phyloP scores from a whole-genome alignment of 2,113 vertebrate genomes.

The Channa argus region DNA sequence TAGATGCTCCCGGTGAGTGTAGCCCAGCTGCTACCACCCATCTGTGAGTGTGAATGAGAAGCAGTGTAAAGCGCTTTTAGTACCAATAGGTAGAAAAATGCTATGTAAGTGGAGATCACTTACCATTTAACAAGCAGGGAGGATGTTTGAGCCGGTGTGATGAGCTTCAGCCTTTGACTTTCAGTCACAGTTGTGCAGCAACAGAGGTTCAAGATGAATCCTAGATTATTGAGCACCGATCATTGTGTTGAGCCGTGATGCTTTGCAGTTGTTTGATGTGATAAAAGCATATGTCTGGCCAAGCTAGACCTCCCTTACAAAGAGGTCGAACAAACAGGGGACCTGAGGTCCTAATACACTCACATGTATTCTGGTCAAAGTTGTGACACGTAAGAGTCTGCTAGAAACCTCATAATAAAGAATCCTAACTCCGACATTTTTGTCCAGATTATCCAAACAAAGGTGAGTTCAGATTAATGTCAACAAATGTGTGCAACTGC shows the following conservation, averaged over 20 bases:
- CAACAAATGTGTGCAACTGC: no score
- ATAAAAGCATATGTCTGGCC: constrained; percentile 26
- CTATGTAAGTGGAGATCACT: no score
- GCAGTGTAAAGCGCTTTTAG: no score
- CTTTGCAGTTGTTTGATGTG: constrained; percentile 35
- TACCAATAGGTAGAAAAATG: no score
- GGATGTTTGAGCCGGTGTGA: constrained; percentile 17
- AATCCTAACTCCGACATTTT: not conserved
- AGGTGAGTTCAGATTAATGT: not conserved
- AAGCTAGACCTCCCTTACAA: not conserved
- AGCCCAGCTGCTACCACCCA: no score
- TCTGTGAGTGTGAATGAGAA: no score
- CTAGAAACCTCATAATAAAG: not conserved
- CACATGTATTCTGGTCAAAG: constrained; percentile 14
- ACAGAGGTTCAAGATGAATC: constrained; percentile 23
- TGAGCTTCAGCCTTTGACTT: constrained; percentile 33
- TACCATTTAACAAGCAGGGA: not conserved
- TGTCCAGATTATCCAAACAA: not conserved
- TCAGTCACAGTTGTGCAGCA: constrained; percentile 13
- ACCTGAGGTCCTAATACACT: constrained; percentile 16
- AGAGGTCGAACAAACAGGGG: constrained; percentile 22
- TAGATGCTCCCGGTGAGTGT: no score
- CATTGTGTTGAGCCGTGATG: not conserved
- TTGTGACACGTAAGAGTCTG: not conserved
- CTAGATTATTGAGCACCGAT: constrained; percentile 20